A percentile compares a stretch with the other conserved stretches of the same genome.
These are phyloP conservation scores for Lycocerus yunnanus DNA, from an alignment of 2,888 invertebrate genomes.

Conservation along the genomic window DNA sequence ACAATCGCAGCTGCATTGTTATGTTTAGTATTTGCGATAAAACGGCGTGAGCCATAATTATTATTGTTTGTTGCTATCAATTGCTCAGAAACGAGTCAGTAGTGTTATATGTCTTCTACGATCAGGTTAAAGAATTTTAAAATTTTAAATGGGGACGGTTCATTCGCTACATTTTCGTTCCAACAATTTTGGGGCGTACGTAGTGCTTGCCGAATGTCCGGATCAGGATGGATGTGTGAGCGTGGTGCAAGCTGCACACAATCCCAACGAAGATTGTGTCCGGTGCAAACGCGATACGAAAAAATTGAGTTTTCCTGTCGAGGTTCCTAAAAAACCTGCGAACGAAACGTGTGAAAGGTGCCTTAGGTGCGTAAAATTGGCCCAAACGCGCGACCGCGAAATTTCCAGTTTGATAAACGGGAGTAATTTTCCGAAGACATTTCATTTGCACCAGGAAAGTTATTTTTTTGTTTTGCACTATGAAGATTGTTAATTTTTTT, in stretches of 20 bases:
- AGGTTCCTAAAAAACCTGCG: not conserved
- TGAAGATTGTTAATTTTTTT: not conserved
- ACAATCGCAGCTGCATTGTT: not conserved
- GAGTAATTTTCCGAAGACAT: not conserved
- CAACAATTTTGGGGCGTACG: conserved; percentile 10
- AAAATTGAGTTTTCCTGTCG: not conserved
- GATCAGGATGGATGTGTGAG: conserved; percentile 7
- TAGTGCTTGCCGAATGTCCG: not conserved
- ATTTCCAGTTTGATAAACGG: not conserved
- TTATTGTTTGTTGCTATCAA: not conserved
- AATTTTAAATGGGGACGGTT: conserved; percentile 11
- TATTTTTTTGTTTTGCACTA: not conserved
- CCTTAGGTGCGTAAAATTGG: not conserved
- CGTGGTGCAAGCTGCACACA: not conserved
- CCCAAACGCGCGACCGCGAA: not conserved
- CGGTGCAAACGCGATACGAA: not conserved
- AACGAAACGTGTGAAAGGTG: not conserved
- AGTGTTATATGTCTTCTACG: not conserved
- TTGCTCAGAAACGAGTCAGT: not conserved
- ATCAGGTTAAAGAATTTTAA: not conserved
- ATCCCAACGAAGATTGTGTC: conserved; percentile 6
- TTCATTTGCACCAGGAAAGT: not conserved
- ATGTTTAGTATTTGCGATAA: not conserved
- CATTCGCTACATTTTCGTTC: conserved; percentile 6
- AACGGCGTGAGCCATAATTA: not conserved